A percentile compares a stretch with the other conserved stretches of the same genome.
These are phyloP conservation scores for Arrhopalites spinosus DNA, from an alignment of 2,888 invertebrate species.

Conservation along the genomic window DNA sequence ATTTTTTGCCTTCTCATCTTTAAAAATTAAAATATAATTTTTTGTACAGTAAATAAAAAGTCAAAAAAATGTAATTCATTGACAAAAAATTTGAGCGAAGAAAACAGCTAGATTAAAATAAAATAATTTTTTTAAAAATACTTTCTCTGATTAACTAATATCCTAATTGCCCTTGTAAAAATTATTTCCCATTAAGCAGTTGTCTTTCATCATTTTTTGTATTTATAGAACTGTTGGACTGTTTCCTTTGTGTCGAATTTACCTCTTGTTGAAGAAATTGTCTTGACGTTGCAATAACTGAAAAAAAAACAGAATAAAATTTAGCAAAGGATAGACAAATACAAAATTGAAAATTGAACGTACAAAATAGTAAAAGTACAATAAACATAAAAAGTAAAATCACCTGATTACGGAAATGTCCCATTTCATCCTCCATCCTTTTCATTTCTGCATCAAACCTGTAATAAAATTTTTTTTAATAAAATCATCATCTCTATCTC, in stretches of 20 bases:
- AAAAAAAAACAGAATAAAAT: too few species aligned
- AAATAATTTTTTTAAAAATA: not conserved
- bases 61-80: too few species aligned
- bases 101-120: not conserved
- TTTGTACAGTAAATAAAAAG: too few species aligned
- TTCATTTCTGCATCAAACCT: conserved; percentile 93
- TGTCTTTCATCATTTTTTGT: not conserved
- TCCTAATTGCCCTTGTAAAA: not conserved
- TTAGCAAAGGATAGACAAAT: too few species aligned
- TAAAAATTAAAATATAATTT: too few species aligned
- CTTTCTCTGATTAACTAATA: not conserved
- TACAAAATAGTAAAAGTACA: too few species aligned
- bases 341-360: too few species aligned
- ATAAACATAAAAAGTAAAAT: too few species aligned
- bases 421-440: conserved; percentile 99
- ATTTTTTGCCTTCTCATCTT: too few species aligned
- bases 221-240: not conserved
- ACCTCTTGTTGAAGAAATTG: conserved; percentile 70
- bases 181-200: not conserved
- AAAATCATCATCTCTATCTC: not conserved
- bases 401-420: conserved; percentile 82
- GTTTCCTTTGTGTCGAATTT: not conserved
- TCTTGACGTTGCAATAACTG: conserved; percentile 85
- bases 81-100: too few species aligned
- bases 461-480: not conserved